phyloP scores from a whole-genome alignment of 2,888 invertebrate genomes.

The Anoplius nigerrimus region DNA sequence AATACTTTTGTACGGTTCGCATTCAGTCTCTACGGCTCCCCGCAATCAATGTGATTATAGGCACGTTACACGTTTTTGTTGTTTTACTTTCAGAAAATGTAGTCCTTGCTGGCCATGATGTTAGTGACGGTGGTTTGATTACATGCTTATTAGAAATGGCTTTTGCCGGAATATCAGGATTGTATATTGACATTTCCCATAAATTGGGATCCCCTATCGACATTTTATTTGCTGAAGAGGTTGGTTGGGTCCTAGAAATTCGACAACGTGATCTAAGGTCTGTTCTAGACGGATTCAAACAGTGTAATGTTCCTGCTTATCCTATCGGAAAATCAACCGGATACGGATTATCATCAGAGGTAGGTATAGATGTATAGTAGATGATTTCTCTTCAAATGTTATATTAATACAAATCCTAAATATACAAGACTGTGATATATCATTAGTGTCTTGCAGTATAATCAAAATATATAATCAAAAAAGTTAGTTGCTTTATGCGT shows the following conservation, averaged over 20 bases:
- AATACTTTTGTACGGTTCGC: no score
- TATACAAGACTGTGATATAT: neutral
- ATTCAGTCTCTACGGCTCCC: no score
- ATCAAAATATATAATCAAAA: neutral
- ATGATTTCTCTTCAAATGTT: neutral
- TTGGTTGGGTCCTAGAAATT: constrained; percentile 90
- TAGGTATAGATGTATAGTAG: constrained; percentile 65
- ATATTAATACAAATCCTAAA: neutral
- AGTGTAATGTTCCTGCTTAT: constrained; percentile 80
- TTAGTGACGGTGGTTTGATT: constrained; percentile 97
- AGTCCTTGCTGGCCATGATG: constrained; percentile 92
- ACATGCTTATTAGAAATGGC: constrained; percentile 96
- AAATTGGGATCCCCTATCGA: constrained; percentile 79
- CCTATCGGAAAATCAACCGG: constrained; percentile 82
- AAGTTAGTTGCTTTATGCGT: neutral
- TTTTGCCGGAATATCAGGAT: constrained; percentile 92
- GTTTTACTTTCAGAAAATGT: constrained; percentile 78
- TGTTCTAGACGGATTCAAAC: constrained; percentile 80
- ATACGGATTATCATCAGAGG: constrained; percentile 82
- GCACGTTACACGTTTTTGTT: no score
- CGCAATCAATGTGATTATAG: no score
- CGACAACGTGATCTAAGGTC: constrained; percentile 77
- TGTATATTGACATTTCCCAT: constrained; percentile 81
- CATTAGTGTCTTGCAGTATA: no score
- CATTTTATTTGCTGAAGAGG: constrained; percentile 89